Evolutionary conservation across 1,140 invertebrate genomes (phyloP).

Genomic region (Listronotus oregonensis): DNA sequence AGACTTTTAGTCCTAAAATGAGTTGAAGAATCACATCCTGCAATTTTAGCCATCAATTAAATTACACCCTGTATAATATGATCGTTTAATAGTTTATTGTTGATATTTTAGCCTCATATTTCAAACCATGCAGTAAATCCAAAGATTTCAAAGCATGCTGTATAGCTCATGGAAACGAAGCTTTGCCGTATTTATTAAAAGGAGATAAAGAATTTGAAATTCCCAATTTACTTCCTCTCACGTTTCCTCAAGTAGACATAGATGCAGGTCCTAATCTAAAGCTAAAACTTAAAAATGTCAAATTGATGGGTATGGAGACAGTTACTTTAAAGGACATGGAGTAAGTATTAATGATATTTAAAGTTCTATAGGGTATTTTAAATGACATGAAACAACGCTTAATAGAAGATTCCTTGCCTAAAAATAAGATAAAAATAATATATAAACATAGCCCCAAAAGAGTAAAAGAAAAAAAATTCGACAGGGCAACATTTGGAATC

Average conservation of each 20-base stretch:
- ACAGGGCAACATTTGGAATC: too few relatives aligned
- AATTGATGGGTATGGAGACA: conserved; percentile 41
- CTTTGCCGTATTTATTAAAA: conserved; percentile 41
- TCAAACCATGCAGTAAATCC: conserved; percentile 46
- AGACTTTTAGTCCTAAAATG: too few relatives aligned
- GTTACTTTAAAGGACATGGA: conserved; percentile 38
- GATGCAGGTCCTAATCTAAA: conserved; percentile 37
- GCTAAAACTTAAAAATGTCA: conserved; percentile 37
- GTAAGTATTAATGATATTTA: conserved; percentile 44
- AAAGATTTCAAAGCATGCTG: conserved; percentile 52
- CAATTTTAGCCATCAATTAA: too few relatives aligned
- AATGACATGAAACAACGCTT: too few relatives aligned
- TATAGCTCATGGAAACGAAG: conserved; percentile 44
- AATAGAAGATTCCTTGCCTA: too few relatives aligned
- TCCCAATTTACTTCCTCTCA: conserved; percentile 41
- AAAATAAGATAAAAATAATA: too few relatives aligned
- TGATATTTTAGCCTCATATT: conserved; percentile 48
- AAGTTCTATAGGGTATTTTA: too few relatives aligned
- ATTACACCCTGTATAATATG: too few relatives aligned
- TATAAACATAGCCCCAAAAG: neutral
- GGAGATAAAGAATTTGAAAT: conserved; percentile 33
- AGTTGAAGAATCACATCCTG: too few relatives aligned
- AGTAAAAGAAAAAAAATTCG: neutral
- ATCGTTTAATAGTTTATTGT: too few relatives aligned
- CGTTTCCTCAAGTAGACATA: conserved; percentile 41